Percentiles rank a stretch among this genome's conserved stretches.
Evolutionary conservation across 2,888 invertebrate species (phyloP).

Genomic region (Brachyopa scutellaris): DNA sequence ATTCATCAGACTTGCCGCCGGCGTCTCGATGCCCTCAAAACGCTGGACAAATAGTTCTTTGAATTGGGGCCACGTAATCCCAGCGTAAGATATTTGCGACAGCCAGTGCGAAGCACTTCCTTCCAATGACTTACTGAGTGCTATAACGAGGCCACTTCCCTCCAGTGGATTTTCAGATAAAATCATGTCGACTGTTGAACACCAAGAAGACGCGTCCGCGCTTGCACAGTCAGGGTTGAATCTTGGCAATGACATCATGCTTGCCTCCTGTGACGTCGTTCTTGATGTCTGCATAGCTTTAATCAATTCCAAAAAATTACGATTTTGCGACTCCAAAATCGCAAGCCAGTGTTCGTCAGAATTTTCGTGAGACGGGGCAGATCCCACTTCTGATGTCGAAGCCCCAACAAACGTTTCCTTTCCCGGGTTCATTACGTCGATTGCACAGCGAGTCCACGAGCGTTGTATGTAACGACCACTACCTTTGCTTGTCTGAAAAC

Average conservation of each 20-base stretch:
- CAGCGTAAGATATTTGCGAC: constrained; percentile 23
- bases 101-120: constrained; percentile 24
- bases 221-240: constrained; percentile 12
- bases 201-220: constrained; percentile 13
- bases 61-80: constrained; percentile 23
- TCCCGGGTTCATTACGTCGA: too few species aligned
- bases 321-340: constrained; percentile 13
- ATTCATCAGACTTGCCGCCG: constrained; percentile 24
- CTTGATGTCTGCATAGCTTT: constrained; percentile 14
- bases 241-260: constrained; percentile 11
- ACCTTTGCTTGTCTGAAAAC: too few species aligned
- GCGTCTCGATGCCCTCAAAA: constrained; percentile 30
- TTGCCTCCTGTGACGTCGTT: background rate
- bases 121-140: constrained; percentile 8
- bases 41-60: constrained; percentile 30
- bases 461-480: too few species aligned
- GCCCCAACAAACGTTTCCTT: too few species aligned
- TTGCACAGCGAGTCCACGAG: too few species aligned
- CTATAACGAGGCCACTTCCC: background rate
- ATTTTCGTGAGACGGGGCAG: constrained; percentile 13
- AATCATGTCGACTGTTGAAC: constrained; percentile 6
- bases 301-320: background rate
- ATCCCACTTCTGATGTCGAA: constrained; percentile 23
- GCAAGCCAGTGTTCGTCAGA: constrained; percentile 12
- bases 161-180: constrained; percentile 17